phyloP scores from a whole-genome alignment of 2,113 vertebrate genomes.

The Zosterops lateralis region DNA sequence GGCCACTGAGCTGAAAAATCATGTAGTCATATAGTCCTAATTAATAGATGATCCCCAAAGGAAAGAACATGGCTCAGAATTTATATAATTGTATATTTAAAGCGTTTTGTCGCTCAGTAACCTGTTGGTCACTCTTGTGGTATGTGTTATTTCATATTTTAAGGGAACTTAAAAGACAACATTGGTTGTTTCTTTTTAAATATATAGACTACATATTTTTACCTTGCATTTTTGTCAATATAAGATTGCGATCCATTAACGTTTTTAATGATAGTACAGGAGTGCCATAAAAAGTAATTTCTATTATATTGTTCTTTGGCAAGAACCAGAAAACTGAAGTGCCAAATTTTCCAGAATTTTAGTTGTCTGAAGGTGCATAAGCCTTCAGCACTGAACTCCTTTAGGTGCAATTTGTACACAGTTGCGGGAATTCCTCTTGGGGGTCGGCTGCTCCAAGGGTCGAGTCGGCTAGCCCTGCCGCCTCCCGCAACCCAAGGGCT shows the following conservation, averaged over 20 bases:
- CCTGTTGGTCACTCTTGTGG: not conserved
- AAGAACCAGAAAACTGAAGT: not conserved
- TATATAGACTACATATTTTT: not conserved
- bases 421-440: too few species aligned
- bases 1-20: constrained; percentile 63
- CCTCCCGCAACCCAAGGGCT: too few species aligned
- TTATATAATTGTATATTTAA: constrained; percentile 26
- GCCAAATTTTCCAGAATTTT: not conserved
- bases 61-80: not conserved
- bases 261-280: not conserved
- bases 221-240: not conserved
- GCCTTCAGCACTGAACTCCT: not conserved
- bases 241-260: not conserved
- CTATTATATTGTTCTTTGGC: not conserved
- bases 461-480: too few species aligned
- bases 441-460: too few species aligned
- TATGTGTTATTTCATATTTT: not conserved
- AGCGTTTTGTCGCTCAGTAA: not conserved
- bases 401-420: not conserved
- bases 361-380: not conserved
- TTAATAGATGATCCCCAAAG: constrained; percentile 37
- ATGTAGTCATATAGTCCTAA: constrained; percentile 27
- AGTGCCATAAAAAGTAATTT: not conserved
- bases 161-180: not conserved
- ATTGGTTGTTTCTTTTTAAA: not conserved